phyloP scores from a whole-genome alignment of 2,797 vertebrate species.

The Salmo trutta region DNA sequence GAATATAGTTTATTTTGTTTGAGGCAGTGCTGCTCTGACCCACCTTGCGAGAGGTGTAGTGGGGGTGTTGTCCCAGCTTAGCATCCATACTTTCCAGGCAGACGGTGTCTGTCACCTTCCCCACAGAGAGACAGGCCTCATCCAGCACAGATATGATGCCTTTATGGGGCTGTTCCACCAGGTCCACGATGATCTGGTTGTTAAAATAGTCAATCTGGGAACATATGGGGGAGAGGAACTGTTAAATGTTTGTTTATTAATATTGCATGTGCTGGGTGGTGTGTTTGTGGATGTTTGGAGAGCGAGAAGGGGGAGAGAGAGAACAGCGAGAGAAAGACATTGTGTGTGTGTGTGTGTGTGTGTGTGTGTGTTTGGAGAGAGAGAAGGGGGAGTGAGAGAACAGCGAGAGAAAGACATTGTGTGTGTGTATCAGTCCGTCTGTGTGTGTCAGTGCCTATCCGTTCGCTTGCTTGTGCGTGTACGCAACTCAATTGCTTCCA shows the following conservation, averaged over 20 bases:
- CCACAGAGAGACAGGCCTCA: slow-evolving; percentile 85
- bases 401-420: background rate
- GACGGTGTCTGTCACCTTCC: slow-evolving; percentile 84
- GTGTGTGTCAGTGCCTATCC: no score
- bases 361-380: no score
- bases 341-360: slow-evolving; percentile 7
- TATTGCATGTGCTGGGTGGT: no score
- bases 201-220: slow-evolving; percentile 90
- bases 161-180: slow-evolving; percentile 87
- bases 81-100: slow-evolving; percentile 87
- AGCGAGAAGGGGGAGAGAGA: no score
- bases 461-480: background rate
- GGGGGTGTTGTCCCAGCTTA: slow-evolving; percentile 85
- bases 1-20: slow-evolving; percentile 34
- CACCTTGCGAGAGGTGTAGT: slow-evolving; percentile 91
- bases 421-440: background rate
- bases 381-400: no score
- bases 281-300: no score
- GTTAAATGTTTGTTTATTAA: no score
- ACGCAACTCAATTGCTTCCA: no score
- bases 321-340: no score
- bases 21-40: slow-evolving; percentile 49
- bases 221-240: background rate
- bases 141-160: slow-evolving; percentile 89
- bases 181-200: slow-evolving; percentile 90